phyloP scores from a whole-genome alignment of 2,797 vertebrate genomes.

The Siniperca scherzeri region DNA sequence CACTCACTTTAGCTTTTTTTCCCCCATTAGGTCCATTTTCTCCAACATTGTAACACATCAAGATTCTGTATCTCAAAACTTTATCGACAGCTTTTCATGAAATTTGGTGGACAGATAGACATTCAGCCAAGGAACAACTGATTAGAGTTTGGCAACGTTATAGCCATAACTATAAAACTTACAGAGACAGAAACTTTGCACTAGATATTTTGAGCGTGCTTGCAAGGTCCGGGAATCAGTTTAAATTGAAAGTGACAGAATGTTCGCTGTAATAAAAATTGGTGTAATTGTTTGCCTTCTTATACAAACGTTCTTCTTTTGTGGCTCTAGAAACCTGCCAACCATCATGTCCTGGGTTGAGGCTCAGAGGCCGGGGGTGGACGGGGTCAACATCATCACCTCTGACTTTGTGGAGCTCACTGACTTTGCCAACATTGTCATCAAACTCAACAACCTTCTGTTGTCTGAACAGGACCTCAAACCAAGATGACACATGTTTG shows the following conservation, averaged over 20 bases:
- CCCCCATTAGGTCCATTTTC: neutral
- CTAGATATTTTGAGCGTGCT: neutral
- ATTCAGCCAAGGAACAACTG: constrained; percentile 20
- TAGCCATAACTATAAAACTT: constrained; percentile 17
- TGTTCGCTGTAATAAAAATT: neutral
- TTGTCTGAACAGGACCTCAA: constrained; percentile 78
- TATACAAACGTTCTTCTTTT: constrained; percentile 14
- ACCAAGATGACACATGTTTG: constrained; percentile 69
- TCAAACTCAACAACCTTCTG: constrained; percentile 92
- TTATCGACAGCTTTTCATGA: neutral
- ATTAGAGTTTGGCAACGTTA: constrained; percentile 11
- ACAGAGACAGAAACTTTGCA: constrained; percentile 31
- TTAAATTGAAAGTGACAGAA: constrained; percentile 7
- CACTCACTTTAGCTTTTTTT: constrained; percentile 7
- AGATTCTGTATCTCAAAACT: neutral
- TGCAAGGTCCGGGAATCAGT: neutral
- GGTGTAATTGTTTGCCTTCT: neutral
- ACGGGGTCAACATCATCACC: constrained; percentile 98
- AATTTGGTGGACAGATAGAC: constrained; percentile 2
- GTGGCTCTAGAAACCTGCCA: constrained; percentile 91
- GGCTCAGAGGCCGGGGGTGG: constrained; percentile 91
- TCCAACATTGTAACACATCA: constrained; percentile 2
- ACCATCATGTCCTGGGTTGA: constrained; percentile 96
- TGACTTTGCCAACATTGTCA: constrained; percentile 95
- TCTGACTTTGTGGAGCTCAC: constrained; percentile 98